Evolutionary conservation across 2,113 vertebrate species (phyloP).

Genomic region (Zootoca vivipara): DNA sequence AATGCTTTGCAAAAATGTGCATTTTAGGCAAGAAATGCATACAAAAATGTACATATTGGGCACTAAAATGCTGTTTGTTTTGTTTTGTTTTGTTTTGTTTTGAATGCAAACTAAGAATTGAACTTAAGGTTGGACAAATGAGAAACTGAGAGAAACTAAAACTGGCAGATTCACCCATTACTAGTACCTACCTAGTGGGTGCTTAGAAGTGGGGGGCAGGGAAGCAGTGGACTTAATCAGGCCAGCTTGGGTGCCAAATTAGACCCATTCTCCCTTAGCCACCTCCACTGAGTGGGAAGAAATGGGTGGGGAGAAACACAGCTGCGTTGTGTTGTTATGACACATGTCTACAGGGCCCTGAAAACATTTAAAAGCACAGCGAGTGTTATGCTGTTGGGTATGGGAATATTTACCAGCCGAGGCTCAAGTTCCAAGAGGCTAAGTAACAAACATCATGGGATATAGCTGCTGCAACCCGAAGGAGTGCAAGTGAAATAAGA

Average conservation of each 20-base stretch:
- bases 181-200: neutral
- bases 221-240: constrained; percentile 13
- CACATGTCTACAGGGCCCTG: constrained; percentile 56
- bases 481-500: neutral
- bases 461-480: constrained; percentile 14
- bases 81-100: no score
- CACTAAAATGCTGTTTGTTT: no score
- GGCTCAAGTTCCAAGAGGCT: constrained; percentile 43
- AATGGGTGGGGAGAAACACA: neutral
- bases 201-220: constrained; percentile 11
- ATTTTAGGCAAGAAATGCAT: no score
- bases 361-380: constrained; percentile 66
- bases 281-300: constrained; percentile 39
- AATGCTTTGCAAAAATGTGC: no score
- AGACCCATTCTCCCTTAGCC: neutral
- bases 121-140: no score
- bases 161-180: no score
- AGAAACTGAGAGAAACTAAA: no score
- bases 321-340: constrained; percentile 72
- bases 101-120: no score
- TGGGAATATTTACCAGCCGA: constrained; percentile 51
- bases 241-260: constrained; percentile 45
- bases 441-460: constrained; percentile 36
- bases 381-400: constrained; percentile 59
- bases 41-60: no score